Evolutionary conservation across 2,797 vertebrate species (phyloP).

Genomic region (Sebastes nivosus): DNA sequence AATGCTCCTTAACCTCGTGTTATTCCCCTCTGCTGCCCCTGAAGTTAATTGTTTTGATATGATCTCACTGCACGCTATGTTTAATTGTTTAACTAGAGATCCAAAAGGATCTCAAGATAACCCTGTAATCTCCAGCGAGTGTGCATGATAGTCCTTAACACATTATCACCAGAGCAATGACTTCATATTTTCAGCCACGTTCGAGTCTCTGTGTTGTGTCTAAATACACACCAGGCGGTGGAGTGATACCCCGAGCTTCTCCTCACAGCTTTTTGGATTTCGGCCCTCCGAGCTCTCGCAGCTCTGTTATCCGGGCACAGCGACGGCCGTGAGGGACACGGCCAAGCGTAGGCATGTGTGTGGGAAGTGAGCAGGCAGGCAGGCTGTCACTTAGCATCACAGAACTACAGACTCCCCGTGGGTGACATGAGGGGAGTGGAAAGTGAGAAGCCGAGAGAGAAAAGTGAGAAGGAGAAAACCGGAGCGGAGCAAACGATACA

Average conservation of each 20-base stretch:
- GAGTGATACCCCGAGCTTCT: conserved; percentile 39
- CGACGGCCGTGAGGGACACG: conserved; percentile 76
- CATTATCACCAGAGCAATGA: conserved; percentile 33
- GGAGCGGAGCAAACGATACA: conserved; percentile 26
- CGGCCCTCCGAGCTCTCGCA: conserved; percentile 30
- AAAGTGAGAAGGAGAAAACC: conserved; percentile 42
- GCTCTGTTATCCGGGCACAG: conserved; percentile 82
- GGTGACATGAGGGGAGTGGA: conserved; percentile 61
- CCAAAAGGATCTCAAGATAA: conserved; percentile 40
- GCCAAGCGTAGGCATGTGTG: conserved; percentile 63
- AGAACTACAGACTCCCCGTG: conserved; percentile 72
- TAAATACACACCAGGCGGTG: conserved; percentile 48
- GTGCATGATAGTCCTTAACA: conserved; percentile 16
- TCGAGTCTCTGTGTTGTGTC: conserved; percentile 34
- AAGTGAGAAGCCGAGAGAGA: conserved; percentile 61
- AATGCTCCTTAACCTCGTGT: conserved; percentile 27
- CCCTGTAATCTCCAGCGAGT: conserved; percentile 9
- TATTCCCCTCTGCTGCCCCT: conserved; percentile 29
- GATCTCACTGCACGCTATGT: conserved; percentile 45
- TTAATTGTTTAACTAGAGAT: conserved; percentile 49
- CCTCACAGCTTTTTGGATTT: conserved; percentile 26
- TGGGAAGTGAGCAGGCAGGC: conserved; percentile 81
- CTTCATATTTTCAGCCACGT: conserved; percentile 12
- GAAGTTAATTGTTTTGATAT: conserved; percentile 43
- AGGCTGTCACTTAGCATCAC: conserved; percentile 89